phyloP scores from a whole-genome alignment of 2,113 vertebrate species.

The Hydrolagus affinis region DNA sequence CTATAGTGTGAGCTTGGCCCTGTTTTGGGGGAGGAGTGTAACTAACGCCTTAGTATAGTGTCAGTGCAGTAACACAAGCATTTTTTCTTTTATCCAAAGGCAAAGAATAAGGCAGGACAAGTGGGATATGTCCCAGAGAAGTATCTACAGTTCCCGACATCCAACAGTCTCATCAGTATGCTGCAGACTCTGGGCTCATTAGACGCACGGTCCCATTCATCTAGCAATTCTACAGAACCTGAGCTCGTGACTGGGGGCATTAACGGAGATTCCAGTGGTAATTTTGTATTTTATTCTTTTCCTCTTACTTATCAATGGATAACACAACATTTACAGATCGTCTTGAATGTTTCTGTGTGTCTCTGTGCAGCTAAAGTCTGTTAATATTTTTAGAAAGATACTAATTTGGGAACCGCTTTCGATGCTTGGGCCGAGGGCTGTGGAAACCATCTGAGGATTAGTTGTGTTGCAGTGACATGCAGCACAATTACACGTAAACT shows the following conservation, averaged over 20 bases:
- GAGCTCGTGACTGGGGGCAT: constrained; percentile 77
- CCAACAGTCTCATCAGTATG: constrained; percentile 94
- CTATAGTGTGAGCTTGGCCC: too few relatives aligned
- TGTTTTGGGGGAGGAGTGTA: not conserved
- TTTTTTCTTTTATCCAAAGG: constrained; percentile 51
- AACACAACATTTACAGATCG: too few relatives aligned
- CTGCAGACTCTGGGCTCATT: constrained; percentile 84
- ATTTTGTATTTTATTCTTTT: constrained; percentile 35
- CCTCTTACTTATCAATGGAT: not conserved
- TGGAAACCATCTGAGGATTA: not conserved
- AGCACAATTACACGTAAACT: not conserved
- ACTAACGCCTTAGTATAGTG: not conserved
- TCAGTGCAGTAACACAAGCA: not conserved
- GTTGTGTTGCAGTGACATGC: not conserved
- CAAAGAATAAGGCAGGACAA: constrained; percentile 81
- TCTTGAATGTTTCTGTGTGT: not conserved
- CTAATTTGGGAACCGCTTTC: not conserved
- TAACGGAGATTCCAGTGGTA: constrained; percentile 86
- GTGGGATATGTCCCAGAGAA: constrained; percentile 95
- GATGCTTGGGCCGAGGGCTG: not conserved
- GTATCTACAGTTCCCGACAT: constrained; percentile 91
- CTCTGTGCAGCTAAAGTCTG: not conserved
- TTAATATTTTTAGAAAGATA: not conserved
- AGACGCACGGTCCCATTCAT: constrained; percentile 86
- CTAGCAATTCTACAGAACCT: constrained; percentile 84